Evolutionary conservation across 2,113 vertebrate genomes (phyloP), one percentile per base, ranked within the genome.

Genomic region (Butorides virescens): DNA sequence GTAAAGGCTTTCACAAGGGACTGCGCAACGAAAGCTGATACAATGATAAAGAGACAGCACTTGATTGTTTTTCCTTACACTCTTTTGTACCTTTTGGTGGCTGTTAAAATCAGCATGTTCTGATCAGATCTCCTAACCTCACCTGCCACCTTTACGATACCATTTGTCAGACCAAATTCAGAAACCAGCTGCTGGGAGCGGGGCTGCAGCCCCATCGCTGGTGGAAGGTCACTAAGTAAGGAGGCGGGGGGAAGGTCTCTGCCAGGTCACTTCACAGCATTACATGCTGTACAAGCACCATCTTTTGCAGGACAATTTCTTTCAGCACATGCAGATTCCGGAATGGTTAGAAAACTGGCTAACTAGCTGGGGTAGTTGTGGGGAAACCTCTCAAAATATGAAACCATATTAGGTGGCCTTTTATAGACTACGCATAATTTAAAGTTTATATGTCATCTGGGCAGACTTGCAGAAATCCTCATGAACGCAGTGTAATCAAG

Each of bases 371-470:
- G 23, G 26, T 42, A 83, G 68, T 80, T 63, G 79, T 0, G 0
- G 53, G n/a, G 67, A 91, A 95, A 81, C 29, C 29, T 91, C 66
- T 91, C 62, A 84, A 89, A 96, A 76, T 76, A 95, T 15, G 62
- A 82, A 82, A 85, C 62, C 37, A 18, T 85, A 95, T 92, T 97
- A 96, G 81, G 62, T 80, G 85, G 81, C 71, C 77, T 93, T 94
- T 93, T 87, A 93, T 46, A 89, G 83, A 63, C 80, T 90, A 95
- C 6, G 49, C 62, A 46, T 72, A 82, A 92, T 86, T 93, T 92
- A 55, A 93, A 93, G 20, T 96, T 93, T 90, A 88, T 95, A 67
- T 90, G 89, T 94, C 95, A 97, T 93, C n/a, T 76, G 77, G 70
- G 92, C 80, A 91, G 84, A 90, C 86, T 95, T 91, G 70, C 77